Evolutionary conservation across 2,113 vertebrate genomes (phyloP).

Genomic region (Pedetes capensis): DNA sequence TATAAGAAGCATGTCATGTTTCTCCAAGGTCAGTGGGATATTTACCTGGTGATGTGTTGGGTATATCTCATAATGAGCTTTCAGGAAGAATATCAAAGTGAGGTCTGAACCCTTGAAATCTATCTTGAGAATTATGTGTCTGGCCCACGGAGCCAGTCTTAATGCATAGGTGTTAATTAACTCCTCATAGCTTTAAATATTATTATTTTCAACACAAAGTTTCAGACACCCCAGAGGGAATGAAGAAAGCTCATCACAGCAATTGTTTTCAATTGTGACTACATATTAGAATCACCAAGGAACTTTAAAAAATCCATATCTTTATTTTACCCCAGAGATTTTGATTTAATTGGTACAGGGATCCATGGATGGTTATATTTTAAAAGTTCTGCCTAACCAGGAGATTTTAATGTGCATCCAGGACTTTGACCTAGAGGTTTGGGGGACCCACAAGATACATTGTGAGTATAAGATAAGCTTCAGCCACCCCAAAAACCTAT

Average conservation of each 20-base stretch:
- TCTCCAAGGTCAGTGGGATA: background rate
- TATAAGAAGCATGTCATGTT: background rate
- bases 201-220: background rate
- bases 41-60: background rate
- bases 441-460: background rate
- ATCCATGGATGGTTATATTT: background rate
- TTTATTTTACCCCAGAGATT: background rate
- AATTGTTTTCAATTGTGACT: background rate
- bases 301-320: background rate
- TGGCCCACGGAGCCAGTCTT: background rate
- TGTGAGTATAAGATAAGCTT: background rate
- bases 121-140: background rate
- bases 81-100: conserved; percentile 10
- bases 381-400: background rate
- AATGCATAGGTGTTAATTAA: conserved; percentile 13
- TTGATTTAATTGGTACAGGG: background rate
- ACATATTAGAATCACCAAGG: background rate
- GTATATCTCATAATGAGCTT: background rate
- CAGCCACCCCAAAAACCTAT: background rate
- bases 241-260: background rate
- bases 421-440: background rate
- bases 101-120: background rate
- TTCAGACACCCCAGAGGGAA: conserved; percentile 15
- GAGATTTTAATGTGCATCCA: background rate
- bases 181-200: background rate